Evolutionary conservation across 2,888 invertebrate genomes (phyloP), one percentile per base, ranked within the genome.

Genomic region (Noctua janthina): DNA sequence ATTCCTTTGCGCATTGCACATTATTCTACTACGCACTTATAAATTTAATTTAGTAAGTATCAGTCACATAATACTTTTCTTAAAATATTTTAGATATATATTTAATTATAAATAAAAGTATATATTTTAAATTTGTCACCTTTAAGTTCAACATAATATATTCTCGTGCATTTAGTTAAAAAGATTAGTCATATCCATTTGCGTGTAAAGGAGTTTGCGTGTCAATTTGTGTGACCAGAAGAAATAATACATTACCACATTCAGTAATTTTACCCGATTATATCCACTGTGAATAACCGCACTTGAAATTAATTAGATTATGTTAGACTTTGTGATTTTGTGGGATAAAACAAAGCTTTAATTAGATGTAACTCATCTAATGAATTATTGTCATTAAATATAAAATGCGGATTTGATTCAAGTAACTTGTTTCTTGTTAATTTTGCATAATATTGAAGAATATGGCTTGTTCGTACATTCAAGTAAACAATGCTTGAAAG

Each of bases 251-350:
- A 54, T 74, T 80, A 62, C 66, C 67, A 66, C 43, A 67, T 54
- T 76, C 67, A 71, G 82, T 76, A 70, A 83, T 54, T 74, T 78
- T 73, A 56, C 54, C 62, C 13, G 13, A 75, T 79, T 80, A 84
- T 68, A 51, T 74, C 43, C 74, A 77, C 78, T 81, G 69, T 79
- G 83, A 83, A 72, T 76, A 71, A 66, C 0, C 23, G 74, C 68
- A 84, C 46, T 81, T 59, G 43, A 64, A 49, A 29, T 51, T 81
- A 85, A 86, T 84, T 79, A 74, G 79, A 88, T 82, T 84, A 89
- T 15, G 29, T 69, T 80, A 43, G 17, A 68, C 23, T 0, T 62
- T 66, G 74, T 77, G 64, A 81, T 75, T 81, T 70, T 51, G 59
- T 71, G 54, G 15, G 51, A 76, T 79, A 59, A 64, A 78, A 78